Percentiles rank a stretch among this genome's conserved stretches.
These are phyloP conservation scores for Patella vulgata DNA, from an alignment of 1,140 invertebrate genomes.

Conservation along the genomic window DNA sequence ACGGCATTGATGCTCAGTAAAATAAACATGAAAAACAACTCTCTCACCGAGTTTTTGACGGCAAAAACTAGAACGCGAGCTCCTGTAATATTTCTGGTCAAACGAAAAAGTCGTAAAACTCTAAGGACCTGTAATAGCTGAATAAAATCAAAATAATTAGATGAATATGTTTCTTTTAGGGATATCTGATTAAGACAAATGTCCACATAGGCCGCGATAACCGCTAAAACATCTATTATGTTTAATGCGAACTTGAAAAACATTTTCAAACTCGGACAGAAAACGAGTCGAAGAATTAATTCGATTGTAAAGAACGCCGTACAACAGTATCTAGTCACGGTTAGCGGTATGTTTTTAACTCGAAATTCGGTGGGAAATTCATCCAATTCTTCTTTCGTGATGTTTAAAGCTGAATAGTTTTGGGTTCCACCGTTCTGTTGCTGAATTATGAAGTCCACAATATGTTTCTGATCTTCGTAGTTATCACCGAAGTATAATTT, in stretches of 20 bases:
- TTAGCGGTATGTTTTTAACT: no score
- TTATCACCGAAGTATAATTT: no score
- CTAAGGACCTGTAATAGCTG: constrained; percentile 15
- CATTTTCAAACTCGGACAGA: constrained; percentile 6
- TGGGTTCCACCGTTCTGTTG: no score
- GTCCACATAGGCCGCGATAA: constrained; percentile 7
- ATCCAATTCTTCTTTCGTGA: no score
- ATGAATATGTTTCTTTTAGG: neutral
- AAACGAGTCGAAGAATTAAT: constrained; percentile 6
- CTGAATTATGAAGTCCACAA: no score
- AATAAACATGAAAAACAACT: constrained; percentile 12
- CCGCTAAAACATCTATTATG: constrained; percentile 9
- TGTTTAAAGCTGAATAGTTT: no score
- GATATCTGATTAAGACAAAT: neutral
- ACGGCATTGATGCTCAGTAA: constrained; percentile 13
- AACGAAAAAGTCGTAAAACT: constrained; percentile 18
- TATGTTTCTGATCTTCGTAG: no score
- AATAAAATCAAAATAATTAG: constrained; percentile 9
- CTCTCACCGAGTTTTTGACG: constrained; percentile 3
- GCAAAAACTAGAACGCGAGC: constrained; percentile 14
- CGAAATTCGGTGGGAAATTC: no score
- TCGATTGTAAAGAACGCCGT: constrained; percentile 15
- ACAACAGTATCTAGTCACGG: no score
- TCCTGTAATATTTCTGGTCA: constrained; percentile 12
- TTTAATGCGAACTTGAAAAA: constrained; percentile 21